Evolutionary conservation across 2,888 invertebrate species (phyloP), one percentile per base, ranked within the genome.

Genomic region (Hypsopygia costalis): DNA sequence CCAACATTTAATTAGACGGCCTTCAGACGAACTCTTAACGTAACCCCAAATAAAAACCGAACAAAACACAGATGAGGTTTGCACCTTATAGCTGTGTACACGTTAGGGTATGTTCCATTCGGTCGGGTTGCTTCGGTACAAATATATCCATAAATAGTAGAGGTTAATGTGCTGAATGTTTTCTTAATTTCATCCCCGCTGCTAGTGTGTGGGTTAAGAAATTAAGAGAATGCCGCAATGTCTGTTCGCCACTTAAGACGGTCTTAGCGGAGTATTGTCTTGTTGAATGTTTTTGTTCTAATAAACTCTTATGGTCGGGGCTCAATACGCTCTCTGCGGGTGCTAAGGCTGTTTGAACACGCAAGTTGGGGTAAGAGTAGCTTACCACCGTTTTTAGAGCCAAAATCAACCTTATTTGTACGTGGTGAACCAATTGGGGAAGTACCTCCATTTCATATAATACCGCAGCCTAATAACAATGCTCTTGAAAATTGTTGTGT

Each of bases 131-230:
- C 52, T 50, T 43, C 46, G 40, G 40, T 37, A 54, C 57, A 62
- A 62, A 59, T 69, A 72, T 64, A 70, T 63, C 67, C 61, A 69
- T 68, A 71, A 69, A 73, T 65, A 70, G 57, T 59, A 58, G 55
- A 48, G 60, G 61, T 73, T 78, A 79, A 82, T 76, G 78, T 68
- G 75, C 70, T 59, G 77, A 83, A 85, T 83, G 86, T 85, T 85
- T 83, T 85, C 86, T 86, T 87, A 87, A 87, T 87, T 86, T 81
- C 76, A 74, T 78, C 85, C 25, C 82, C 81, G 77, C 83, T 78
- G 86, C 67, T 79, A 76, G 79, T 44, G 68, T 69, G 73, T 72
- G 74, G 76, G 80, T 82, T 85, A 81, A 86, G 85, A 83, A 87
- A 88, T 85, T 87, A 87, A 86, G 86, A 85, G 81, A 81, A 81